Base-by-base conservation (phyloP, 2,888 invertebrate species). In the Blomia tropicalis region DNA sequence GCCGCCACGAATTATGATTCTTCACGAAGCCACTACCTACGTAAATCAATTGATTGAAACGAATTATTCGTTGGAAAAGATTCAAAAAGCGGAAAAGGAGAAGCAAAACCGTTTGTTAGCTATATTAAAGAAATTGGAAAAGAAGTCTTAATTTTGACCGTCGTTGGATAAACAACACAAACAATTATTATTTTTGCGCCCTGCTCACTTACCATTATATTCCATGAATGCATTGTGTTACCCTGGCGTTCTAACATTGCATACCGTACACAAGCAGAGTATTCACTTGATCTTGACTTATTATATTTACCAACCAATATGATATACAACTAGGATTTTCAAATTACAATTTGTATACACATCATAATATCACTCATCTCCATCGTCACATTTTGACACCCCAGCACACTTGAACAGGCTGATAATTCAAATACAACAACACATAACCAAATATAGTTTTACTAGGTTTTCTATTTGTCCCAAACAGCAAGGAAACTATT, bases 1-100 rank as follows among this genome's bases (percentile, higher is more conserved):
- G 60, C 64, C 65, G 29, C 60, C 65, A 2, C 44, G 65, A 27
- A 65, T 65, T 32, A 60, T 56, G 43, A 65, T 65, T 30, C 36
- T 65, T 43, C 63, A 62, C 31, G 65, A 65, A 43, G 61, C 65
- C 17, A 59, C 62, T 4, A 31, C 31, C 23, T 61, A 58, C 56
- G 65, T 65, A 14, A 29, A n/a, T 27, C 43, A 47, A 36, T 43
- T 65, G 5, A 64, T 43, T 17, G 47, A 64, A 19, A 59, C 64
- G 41, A 60, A 63, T 29, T 27, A 54, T n/a, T 47, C 58, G 32
- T 43, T 65, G 3, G 64, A 65, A 41, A 29, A 58, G 29, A 59
- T 53, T 19, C 59, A 51, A 14, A 43, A 58, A 14, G 59, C 56
- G 5, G 65, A 65, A 31, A 25, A 44, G 23, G 59, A 53, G 17